Percentiles rank a stretch among this genome's conserved stretches.
These are phyloP conservation scores for Nothobranchius kuhntae DNA, from an alignment of 2,113 vertebrate species.

Conservation along the genomic window DNA sequence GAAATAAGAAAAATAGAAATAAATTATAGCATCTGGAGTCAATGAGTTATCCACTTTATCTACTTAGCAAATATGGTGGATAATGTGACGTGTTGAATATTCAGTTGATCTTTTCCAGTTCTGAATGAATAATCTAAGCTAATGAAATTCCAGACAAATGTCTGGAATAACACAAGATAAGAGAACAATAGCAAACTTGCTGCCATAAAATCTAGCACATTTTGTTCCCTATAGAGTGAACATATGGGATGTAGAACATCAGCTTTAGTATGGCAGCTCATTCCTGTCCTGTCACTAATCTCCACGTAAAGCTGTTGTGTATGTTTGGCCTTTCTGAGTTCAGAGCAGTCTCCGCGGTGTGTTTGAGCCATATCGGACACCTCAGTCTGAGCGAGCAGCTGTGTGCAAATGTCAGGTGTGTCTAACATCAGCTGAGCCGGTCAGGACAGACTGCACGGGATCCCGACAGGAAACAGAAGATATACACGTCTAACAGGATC, in stretches of 20 bases:
- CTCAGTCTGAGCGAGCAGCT: slow-evolving; percentile 34
- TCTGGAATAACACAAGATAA: background rate
- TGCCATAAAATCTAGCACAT: background rate
- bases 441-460: slow-evolving; percentile 24
- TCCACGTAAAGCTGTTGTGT: slow-evolving; percentile 12
- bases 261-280: background rate
- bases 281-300: slow-evolving; percentile 28
- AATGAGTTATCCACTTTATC: too few relatives aligned
- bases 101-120: background rate
- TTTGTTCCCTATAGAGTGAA: background rate
- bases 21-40: too few relatives aligned
- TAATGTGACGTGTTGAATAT: too few relatives aligned
- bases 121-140: background rate
- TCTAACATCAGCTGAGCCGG: slow-evolving; percentile 31
- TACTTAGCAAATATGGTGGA: too few relatives aligned
- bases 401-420: slow-evolving; percentile 52
- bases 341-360: background rate
- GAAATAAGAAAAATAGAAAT: background rate
- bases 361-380: slow-evolving; percentile 45
- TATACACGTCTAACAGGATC: background rate
- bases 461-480: slow-evolving; percentile 4
- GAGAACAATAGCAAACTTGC: background rate
- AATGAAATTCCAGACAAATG: too few relatives aligned
- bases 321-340: slow-evolving; percentile 19
- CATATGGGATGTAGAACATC: slow-evolving; percentile 7